Evolutionary conservation across 2,888 invertebrate species (phyloP).

Genomic region (Macrosiphum euphorbiae): DNA sequence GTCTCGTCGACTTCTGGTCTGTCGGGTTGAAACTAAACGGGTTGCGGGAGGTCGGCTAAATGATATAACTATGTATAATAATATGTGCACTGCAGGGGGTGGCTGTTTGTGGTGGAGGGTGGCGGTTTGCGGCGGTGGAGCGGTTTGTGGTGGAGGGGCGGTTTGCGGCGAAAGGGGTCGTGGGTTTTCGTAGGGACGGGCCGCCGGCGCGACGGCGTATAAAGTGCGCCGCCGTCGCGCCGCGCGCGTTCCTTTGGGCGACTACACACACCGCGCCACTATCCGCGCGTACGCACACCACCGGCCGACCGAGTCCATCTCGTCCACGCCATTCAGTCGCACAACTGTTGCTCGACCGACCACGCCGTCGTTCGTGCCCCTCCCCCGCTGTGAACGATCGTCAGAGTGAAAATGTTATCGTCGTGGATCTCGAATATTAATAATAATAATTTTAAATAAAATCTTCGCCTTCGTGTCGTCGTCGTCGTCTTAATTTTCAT

Average conservation of each 20-base stretch:
- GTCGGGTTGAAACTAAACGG: background rate
- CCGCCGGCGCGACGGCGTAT: background rate
- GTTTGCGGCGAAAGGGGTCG: background rate
- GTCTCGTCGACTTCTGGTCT: background rate
- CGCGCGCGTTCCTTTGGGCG: background rate
- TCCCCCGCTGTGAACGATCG: background rate
- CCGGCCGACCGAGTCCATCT: constrained; percentile 39
- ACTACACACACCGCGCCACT: background rate
- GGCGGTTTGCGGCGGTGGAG: background rate
- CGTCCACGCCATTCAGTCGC: constrained; percentile 58
- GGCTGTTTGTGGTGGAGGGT: background rate
- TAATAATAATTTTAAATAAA: background rate
- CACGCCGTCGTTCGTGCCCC: constrained; percentile 30
- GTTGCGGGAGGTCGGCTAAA: background rate
- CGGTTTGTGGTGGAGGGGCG: background rate
- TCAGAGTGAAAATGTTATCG: background rate
- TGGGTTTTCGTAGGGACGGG: background rate
- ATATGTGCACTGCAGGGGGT: background rate
- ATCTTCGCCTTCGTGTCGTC: background rate
- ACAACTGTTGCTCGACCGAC: constrained; percentile 64
- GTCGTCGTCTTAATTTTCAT: background rate
- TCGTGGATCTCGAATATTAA: background rate
- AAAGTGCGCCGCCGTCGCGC: background rate
- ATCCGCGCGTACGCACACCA: background rate
- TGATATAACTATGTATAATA: background rate